phyloP scores from a whole-genome alignment of 2,797 vertebrate species.

The Limnodromus scolopaceus region DNA sequence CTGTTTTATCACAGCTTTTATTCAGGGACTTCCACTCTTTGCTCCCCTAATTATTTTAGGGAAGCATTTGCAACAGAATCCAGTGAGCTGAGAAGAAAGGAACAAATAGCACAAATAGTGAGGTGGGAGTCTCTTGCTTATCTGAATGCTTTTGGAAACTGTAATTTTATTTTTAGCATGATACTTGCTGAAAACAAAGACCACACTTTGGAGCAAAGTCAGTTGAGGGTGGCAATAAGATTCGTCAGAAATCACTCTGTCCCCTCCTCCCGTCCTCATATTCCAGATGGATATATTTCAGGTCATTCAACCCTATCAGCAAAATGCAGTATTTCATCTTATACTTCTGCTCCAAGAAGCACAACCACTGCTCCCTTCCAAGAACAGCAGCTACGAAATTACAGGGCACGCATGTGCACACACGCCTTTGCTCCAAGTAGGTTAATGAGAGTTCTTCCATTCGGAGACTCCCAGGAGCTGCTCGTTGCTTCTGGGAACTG shows the following conservation, averaged over 20 bases:
- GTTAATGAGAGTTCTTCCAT: slow-evolving; percentile 22
- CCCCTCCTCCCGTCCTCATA: neutral
- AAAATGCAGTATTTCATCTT: neutral
- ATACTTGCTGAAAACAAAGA: neutral
- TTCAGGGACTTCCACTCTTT: neutral
- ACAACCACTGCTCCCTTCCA: neutral
- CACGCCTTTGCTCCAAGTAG: neutral
- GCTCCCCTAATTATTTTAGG: neutral
- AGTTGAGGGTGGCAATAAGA: neutral
- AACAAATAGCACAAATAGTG: neutral
- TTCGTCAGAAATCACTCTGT: neutral
- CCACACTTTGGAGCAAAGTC: neutral
- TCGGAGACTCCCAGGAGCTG: neutral
- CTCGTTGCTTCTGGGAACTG: neutral
- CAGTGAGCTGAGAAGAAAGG: neutral
- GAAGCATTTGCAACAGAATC: neutral
- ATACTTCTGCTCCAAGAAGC: neutral
- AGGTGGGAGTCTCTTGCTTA: neutral
- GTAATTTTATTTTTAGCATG: neutral
- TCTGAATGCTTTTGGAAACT: neutral
- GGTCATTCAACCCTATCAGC: neutral
- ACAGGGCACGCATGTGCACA: neutral
- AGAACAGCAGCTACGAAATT: neutral
- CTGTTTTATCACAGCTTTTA: neutral
- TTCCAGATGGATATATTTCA: neutral